Percentiles rank a stretch among this genome's conserved stretches.
Conservation (phyloP, 2,888 invertebrate genomes). For the Platycnemis pennipes region DNA sequence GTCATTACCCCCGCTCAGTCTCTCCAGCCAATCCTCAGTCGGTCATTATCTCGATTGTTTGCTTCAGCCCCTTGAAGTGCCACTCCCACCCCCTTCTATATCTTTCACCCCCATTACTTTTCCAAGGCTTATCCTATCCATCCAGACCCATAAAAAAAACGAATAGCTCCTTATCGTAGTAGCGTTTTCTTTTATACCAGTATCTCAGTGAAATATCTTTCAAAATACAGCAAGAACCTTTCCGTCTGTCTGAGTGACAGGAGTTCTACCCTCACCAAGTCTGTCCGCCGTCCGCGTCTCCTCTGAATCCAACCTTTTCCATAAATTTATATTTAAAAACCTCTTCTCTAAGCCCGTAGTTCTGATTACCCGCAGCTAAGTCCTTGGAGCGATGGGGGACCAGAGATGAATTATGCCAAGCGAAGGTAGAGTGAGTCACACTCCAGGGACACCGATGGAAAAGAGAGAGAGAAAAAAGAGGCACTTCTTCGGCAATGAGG, state of each 20-base stretch:
- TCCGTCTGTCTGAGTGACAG: not conserved
- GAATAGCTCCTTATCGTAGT: not conserved
- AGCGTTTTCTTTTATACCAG: not conserved
- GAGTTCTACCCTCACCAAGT: not conserved
- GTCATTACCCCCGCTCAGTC: not conserved
- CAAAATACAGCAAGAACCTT: not conserved
- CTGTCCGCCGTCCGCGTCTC: not conserved
- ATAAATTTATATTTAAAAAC: not conserved
- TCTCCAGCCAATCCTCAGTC: not conserved
- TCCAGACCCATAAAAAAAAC: not conserved
- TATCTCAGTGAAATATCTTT: not conserved
- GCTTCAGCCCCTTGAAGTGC: not conserved
- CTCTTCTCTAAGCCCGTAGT: not conserved
- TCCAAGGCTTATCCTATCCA: not conserved
- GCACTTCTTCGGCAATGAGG: too few relatives aligned
- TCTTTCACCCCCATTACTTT: not conserved
- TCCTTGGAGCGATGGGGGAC: not conserved
- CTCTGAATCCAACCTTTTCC: not conserved
- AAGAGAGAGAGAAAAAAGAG: too few relatives aligned
- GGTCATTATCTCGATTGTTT: not conserved
- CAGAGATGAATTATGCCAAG: not conserved
- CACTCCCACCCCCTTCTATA: not conserved
- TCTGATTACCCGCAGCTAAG: not conserved
- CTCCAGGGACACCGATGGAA: not conserved
- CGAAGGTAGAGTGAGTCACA: not conserved